phyloP scores from a whole-genome alignment of 1,140 invertebrate genomes.

The Drosophila willistoni region DNA sequence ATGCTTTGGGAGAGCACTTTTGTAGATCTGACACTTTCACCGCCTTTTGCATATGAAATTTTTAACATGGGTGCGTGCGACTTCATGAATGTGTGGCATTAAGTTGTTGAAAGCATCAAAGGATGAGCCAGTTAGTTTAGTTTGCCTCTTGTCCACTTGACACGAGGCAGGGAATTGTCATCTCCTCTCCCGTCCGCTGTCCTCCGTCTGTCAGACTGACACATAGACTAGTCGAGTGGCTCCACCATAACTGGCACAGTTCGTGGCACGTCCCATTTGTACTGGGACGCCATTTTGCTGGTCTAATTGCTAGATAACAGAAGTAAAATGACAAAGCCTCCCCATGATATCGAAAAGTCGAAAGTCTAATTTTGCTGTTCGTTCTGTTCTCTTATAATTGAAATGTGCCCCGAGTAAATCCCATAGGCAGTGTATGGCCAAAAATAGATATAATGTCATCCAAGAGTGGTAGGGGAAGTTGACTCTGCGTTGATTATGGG shows the following conservation, averaged over 20 bases:
- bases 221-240: slow-evolving; percentile 37
- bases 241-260: slow-evolving; percentile 45
- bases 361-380: slow-evolving; percentile 65
- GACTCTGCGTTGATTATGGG: slow-evolving; percentile 33
- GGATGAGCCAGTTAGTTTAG: slow-evolving; percentile 49
- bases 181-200: background rate
- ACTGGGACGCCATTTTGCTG: slow-evolving; percentile 61
- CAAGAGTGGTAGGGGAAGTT: slow-evolving; percentile 33
- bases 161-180: slow-evolving; percentile 3
- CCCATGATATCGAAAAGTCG: slow-evolving; percentile 62
- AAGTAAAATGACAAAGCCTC: slow-evolving; percentile 31
- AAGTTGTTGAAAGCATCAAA: slow-evolving; percentile 72
- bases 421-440: slow-evolving; percentile 33
- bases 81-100: slow-evolving; percentile 76
- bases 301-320: slow-evolving; percentile 57
- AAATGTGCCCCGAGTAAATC: slow-evolving; percentile 59
- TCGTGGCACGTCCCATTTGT: slow-evolving; percentile 56
- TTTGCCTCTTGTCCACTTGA: slow-evolving; percentile 11
- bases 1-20: slow-evolving; percentile 24
- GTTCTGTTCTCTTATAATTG: slow-evolving; percentile 62
- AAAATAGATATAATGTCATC: slow-evolving; percentile 74
- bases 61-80: slow-evolving; percentile 74
- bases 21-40: slow-evolving; percentile 59
- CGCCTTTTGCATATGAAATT: slow-evolving; percentile 76
- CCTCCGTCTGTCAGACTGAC: slow-evolving; percentile 11